Evolutionary conservation across 2,113 vertebrate species (phyloP), one percentile per base, ranked within the genome.

Genomic region (Phocoena phocoena): DNA sequence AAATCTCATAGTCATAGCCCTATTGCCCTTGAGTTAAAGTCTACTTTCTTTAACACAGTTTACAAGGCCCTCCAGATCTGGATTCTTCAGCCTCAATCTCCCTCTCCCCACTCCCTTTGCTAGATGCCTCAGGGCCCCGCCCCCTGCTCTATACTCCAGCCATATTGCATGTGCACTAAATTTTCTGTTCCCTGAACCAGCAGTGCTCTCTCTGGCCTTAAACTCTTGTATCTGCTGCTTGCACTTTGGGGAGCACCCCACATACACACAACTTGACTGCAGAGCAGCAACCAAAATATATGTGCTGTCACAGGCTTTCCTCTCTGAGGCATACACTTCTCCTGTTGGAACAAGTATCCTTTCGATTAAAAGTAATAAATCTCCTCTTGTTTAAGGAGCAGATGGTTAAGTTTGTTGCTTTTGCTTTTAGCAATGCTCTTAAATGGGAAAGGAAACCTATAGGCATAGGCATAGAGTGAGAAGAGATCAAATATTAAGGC

Each of bases 361-460:
- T 89, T 84, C 70, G 4, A 26, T 74, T 87, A 60, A 94, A 91
- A 92, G 80, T 14, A 89, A 90, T 74, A 41, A n/a, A 90, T 63
- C 65, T 90, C n/a, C 23, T 79, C 50, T 47, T 73, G 55, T 82
- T 87, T 68, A 88, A 76, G 41, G 58, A 70, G 68, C 74, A 90
- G 85, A 81, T 68, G 26, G 17, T 53, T 81, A 58, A 60, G 21
- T 67, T 23, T 28, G 73, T 91, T 63, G 68, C 33, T 91, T 86
- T 95, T 85, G 73, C 68, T 92, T 82, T 95, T 28, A 76, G 65
- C 60, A 58, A 58, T 47, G 55, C 79, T 81, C 38, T 47, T 38
- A 68, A 82, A 26, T 70, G 44, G 67, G 47, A 77, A 70, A 80
- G 65, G 65, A 55, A 88, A 62, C 31, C n/a, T 67, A 38, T 28